phyloP scores from a whole-genome alignment of 2,888 invertebrate genomes.

The Morinoia aosen region DNA sequence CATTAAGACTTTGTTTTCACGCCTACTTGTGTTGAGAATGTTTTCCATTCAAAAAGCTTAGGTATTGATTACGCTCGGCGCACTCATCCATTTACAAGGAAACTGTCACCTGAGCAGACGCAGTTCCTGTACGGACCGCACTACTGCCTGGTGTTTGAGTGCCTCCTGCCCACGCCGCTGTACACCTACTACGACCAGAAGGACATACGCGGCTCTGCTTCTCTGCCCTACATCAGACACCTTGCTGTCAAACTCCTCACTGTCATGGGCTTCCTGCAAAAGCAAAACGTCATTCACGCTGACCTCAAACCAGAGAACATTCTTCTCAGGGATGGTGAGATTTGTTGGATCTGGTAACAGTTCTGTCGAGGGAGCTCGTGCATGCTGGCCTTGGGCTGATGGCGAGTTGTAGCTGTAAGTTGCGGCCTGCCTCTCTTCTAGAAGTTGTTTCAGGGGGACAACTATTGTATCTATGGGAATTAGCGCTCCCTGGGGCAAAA shows the following conservation, averaged over 20 bases:
- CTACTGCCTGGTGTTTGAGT: slow-evolving; percentile 67
- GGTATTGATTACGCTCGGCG: no score
- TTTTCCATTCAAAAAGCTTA: no score
- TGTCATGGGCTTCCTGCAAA: slow-evolving; percentile 66
- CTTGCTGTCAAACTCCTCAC: slow-evolving; percentile 67
- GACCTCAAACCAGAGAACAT: slow-evolving; percentile 67
- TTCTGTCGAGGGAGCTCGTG: neutral
- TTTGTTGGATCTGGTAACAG: neutral
- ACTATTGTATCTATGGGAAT: no score
- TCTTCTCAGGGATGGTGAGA: slow-evolving; percentile 62
- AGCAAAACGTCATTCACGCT: slow-evolving; percentile 67
- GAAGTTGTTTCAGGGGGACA: neutral
- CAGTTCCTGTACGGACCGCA: slow-evolving; percentile 67
- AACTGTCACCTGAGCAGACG: slow-evolving; percentile 54
- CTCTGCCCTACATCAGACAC: slow-evolving; percentile 65
- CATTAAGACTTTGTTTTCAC: no score
- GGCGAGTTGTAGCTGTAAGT: no score
- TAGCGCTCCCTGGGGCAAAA: no score
- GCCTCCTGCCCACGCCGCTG: slow-evolving; percentile 66
- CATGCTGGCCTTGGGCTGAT: neutral
- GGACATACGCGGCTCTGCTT: slow-evolving; percentile 63
- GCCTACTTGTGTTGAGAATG: no score
- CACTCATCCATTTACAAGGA: neutral
- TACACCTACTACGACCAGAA: slow-evolving; percentile 66
- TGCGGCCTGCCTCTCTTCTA: neutral